Base-by-base conservation (phyloP, 1,140 invertebrate genomes). In the Vollenhovia emeryi region DNA sequence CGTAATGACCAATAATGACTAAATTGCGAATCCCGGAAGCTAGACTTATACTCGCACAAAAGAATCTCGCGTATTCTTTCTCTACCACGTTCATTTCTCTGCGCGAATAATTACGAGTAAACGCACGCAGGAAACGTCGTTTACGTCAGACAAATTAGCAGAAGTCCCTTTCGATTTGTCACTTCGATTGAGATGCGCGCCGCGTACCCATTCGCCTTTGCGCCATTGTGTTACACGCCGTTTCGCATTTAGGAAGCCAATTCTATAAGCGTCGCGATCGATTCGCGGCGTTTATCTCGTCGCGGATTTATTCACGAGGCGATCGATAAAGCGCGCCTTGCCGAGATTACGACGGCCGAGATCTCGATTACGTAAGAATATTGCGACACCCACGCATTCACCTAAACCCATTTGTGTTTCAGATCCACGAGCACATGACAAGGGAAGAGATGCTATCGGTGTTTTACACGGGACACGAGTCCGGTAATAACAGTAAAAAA, bases 401-500 rank as follows among this genome's bases (percentile, higher is more conserved):
- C 27, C 40, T 55, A 59, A 71, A 69, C 55, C n/a, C n/a, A 91
- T 89, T 91, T 87, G 94, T 94, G 93, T 96, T 96, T 55, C 96
- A 97, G 97, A 96, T 98, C 93, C 98, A 98, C 95, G 96, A 97
- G 95, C 96, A 97, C 92, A 98, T 98, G 98, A 97, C 97, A 86
- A 93, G 96, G 92, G 97, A 97, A 85, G 97, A 98, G 95, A 95
- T 98, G 92, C 95, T 96, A 91, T 96, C 96, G 90, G 96, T 98
- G 82, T 98, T 98, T 95, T 97, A 98, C 94, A 97, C 97, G 71
- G 97, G 96, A 92, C 96, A 97, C 92, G 96, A 97, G 90, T 95
- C 96, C 93, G 97, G 96, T 97, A 95, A 96, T 84, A 62, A 76
- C n/a, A 13, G 3, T 18, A 45, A 74, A 74, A 84, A 84, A 66